Percentiles rank a stretch among this genome's conserved stretches.
Conservation (phyloP, 2,797 vertebrate species). For the Darevskia nairensis region DNA sequence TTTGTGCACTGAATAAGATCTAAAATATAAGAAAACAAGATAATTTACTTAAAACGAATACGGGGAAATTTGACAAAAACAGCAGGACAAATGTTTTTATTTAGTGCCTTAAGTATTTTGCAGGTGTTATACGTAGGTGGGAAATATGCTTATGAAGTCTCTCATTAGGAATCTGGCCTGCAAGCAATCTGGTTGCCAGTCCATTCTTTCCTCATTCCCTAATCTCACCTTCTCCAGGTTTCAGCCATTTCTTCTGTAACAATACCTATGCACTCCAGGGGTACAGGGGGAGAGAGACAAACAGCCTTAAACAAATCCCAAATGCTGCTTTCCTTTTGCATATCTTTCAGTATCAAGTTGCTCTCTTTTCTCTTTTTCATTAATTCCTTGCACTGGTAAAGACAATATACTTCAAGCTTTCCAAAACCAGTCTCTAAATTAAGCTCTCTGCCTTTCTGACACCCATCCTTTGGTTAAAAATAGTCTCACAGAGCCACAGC, state of each 20-base stretch:
- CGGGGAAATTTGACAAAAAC: neutral
- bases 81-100: neutral
- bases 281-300: too few relatives aligned
- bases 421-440: neutral
- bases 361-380: neutral
- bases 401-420: neutral
- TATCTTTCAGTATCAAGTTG: neutral
- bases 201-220: neutral
- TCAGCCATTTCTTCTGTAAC: neutral
- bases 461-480: neutral
- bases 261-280: neutral
- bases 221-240: neutral
- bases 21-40: slow-evolving; percentile 70
- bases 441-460: neutral
- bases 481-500: neutral
- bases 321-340: neutral
- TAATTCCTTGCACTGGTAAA: neutral
- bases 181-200: neutral
- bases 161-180: neutral
- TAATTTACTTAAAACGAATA: slow-evolving; percentile 44
- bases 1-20: slow-evolving; percentile 95
- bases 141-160: neutral
- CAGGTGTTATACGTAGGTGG: neutral
- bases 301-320: neutral
- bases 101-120: neutral